Evolutionary conservation across 2,888 invertebrate species (phyloP).

Genomic region (Gibbula magus): DNA sequence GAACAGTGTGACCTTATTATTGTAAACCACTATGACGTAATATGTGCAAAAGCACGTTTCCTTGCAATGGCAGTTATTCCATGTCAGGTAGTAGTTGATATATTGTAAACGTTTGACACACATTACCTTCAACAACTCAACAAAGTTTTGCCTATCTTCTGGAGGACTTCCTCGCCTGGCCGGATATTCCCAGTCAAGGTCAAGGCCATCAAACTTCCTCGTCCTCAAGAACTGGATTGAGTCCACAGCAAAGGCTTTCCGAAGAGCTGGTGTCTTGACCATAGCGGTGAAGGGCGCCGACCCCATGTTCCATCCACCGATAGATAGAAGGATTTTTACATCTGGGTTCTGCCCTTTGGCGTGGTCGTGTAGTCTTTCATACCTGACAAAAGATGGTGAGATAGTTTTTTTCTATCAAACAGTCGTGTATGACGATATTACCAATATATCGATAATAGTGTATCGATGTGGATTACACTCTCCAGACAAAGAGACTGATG

Average conservation of each 20-base stretch:
- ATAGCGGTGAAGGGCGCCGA: slow-evolving; percentile 78
- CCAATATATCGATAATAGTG: no score
- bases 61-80: no score
- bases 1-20: no score
- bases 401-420: no score
- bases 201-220: slow-evolving; percentile 87
- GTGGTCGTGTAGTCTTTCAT: slow-evolving; percentile 84
- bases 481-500: no score
- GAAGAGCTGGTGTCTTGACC: slow-evolving; percentile 52
- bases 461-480: no score
- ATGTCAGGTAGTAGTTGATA: no score
- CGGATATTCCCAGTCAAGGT: slow-evolving; percentile 96
- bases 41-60: no score
- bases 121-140: slow-evolving; percentile 54
- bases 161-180: slow-evolving; percentile 69
- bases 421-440: no score
- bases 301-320: slow-evolving; percentile 97
- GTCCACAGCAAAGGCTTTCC: slow-evolving; percentile 57
- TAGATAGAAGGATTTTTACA: slow-evolving; percentile 86
- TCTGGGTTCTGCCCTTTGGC: slow-evolving; percentile 81
- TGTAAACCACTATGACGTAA: no score
- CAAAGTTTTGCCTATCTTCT: slow-evolving; percentile 61
- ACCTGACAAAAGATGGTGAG: no score
- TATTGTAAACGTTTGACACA: no score
- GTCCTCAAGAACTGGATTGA: slow-evolving; percentile 58